A percentile compares a stretch with the other conserved stretches of the same genome.
These are phyloP conservation scores for Machimus atricapillus DNA, from an alignment of 2,888 invertebrate genomes.

Conservation along the genomic window DNA sequence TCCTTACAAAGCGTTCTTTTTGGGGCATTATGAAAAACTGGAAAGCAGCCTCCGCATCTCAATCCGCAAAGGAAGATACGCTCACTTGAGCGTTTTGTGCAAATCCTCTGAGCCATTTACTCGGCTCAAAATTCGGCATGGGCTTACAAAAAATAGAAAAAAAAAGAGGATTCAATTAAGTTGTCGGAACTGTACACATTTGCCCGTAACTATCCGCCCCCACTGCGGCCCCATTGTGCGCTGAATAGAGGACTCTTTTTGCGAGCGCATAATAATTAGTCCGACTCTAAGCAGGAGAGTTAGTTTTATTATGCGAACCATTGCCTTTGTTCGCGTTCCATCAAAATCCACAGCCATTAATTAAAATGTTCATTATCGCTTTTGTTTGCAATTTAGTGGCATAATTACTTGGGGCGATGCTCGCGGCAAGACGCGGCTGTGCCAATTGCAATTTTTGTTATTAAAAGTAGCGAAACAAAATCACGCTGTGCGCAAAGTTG, in stretches of 20 bases:
- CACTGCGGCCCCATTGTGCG: not conserved
- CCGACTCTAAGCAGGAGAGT: not conserved
- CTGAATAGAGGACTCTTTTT: not conserved
- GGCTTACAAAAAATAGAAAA: not conserved
- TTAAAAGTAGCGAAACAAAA: not conserved
- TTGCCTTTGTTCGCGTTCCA: not conserved
- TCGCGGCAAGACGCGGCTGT: not conserved
- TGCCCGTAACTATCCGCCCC: not conserved
- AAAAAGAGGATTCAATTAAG: not conserved
- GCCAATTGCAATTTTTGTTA: not conserved
- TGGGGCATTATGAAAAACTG: not conserved
- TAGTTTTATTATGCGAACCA: not conserved
- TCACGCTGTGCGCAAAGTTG: not conserved
- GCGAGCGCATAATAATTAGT: not conserved
- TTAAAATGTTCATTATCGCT: slow-evolving; percentile 8
- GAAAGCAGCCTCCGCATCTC: not conserved
- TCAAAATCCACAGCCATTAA: slow-evolving; percentile 10
- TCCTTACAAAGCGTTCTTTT: not conserved
- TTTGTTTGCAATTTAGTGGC: not conserved
- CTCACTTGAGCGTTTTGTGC: not conserved
- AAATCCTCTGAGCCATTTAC: not conserved
- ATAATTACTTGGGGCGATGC: not conserved
- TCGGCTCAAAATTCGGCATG: not conserved
- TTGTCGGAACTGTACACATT: not conserved
- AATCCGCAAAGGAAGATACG: not conserved